These are phyloP conservation scores for Peromyscus melanophrys DNA, from an alignment of 2,797 vertebrate species.

Conservation along the genomic window DNA sequence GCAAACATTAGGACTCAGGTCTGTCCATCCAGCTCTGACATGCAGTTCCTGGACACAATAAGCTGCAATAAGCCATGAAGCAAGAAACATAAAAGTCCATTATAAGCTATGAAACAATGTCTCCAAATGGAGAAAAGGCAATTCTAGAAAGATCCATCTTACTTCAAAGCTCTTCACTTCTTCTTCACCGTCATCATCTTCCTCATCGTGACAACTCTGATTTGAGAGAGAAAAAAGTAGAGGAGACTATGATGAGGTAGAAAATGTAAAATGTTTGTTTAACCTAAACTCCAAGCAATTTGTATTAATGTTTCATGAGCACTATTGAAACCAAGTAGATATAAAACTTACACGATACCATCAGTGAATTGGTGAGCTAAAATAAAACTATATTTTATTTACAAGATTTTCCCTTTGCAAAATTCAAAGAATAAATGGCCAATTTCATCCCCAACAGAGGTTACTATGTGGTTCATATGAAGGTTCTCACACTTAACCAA, in stretches of 20 bases:
- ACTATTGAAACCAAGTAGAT: background rate
- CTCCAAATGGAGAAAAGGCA: constrained; percentile 52
- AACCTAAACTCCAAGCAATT: background rate
- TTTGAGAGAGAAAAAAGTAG: constrained; percentile 34
- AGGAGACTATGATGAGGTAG: constrained; percentile 5
- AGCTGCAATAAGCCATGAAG: constrained; percentile 89
- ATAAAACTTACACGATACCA: background rate
- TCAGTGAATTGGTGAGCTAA: background rate
- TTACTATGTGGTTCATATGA: background rate
- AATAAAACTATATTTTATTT: background rate
- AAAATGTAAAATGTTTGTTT: background rate
- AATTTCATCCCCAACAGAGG: background rate
- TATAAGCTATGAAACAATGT: constrained; percentile 88
- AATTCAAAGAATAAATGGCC: background rate
- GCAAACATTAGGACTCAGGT: constrained; percentile 74
- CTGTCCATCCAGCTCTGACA: constrained; percentile 84
- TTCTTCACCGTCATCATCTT: constrained; percentile 95
- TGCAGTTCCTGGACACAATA: constrained; percentile 87
- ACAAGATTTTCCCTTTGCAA: background rate
- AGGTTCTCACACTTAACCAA: background rate
- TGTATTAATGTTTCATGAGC: background rate
- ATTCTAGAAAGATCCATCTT: constrained; percentile 86
- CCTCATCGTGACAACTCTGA: constrained; percentile 98
- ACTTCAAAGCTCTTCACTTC: constrained; percentile 99
- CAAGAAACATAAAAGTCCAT: constrained; percentile 86